Evolutionary conservation across 2,888 invertebrate genomes (phyloP), one percentile per base, ranked within the genome.

Genomic region (Netelia fuscicornis): DNA sequence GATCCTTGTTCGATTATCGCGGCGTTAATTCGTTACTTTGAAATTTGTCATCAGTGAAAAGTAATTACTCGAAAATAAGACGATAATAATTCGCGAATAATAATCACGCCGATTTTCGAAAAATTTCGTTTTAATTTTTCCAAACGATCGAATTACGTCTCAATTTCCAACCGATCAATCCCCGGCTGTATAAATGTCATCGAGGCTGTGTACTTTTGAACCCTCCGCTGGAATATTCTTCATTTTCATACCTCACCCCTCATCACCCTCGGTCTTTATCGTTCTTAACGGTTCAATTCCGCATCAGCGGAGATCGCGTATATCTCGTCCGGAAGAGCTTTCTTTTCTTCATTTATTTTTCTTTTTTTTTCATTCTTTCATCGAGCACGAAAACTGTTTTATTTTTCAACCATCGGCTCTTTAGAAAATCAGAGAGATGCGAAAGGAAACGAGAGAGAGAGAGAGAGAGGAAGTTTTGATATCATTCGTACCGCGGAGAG

Each of bases 401-500:
- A 48, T 75, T 74, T 72, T 60, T 25, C 13, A 74, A 2, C 42
- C 23, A n/a, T 10, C 8, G 52, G 77, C 30, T 58, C 48, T 70
- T n/a, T 79, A 52, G 64, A 65, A 71, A 65, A 80, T 70, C 56
- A 2, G 25, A 65, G 25, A 42, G 70, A 37, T 11, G 20, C 11
- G 23, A 58, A 23, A n/a, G 72, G 17, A 13, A 2, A 1, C 10
- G 52, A 62, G 10, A 37, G 52, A 8, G 62, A 6, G 25, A 25
- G 58, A 11, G 58, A n/a, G 25, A 2, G 54, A 65, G 54, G 48
- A 23, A 70, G 48, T 70, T 65, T 83, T 52, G 44, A 71, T 80
- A 71, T 75, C 10, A 71, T 67, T 76, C 76, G 70, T 64, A 48
- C 58, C n/a, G 9, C 58, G 25, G 25, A 83, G 79, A 78, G 77